Evolutionary conservation across 2,113 vertebrate genomes (phyloP).

Genomic region (Trematomus loennbergii): DNA sequence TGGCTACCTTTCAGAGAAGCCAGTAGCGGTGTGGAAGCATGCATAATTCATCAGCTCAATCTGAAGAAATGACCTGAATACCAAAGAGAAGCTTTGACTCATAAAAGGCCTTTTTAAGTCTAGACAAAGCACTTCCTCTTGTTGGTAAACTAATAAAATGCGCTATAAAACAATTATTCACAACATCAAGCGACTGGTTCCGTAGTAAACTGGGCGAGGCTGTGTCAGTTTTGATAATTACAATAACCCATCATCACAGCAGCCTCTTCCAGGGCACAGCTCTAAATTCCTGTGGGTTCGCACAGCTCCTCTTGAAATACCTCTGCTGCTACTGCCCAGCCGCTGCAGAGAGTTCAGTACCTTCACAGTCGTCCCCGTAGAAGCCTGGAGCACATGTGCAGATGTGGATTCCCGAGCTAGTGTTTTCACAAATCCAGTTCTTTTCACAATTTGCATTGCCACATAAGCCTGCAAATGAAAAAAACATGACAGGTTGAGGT

Average conservation of each 20-base stretch:
- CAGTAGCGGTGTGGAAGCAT: constrained; percentile 62
- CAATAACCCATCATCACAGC: constrained; percentile 77
- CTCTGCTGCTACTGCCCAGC: constrained; percentile 64
- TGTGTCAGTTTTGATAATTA: constrained; percentile 82
- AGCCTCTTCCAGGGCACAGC: constrained; percentile 70
- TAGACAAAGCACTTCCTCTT: constrained; percentile 86
- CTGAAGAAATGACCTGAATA: constrained; percentile 78
- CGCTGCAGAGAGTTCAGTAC: constrained; percentile 58
- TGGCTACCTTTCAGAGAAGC: constrained; percentile 63
- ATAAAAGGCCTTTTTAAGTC: constrained; percentile 82
- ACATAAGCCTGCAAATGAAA: constrained; percentile 53
- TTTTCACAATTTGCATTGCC: constrained; percentile 78
- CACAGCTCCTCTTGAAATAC: constrained; percentile 65
- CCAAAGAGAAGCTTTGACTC: constrained; percentile 76
- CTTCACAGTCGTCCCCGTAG: constrained; percentile 86
- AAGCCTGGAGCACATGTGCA: constrained; percentile 87
- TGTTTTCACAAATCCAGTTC: constrained; percentile 81
- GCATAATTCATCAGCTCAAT: constrained; percentile 70
- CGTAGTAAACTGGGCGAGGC: constrained; percentile 78
- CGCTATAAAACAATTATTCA: constrained; percentile 81
- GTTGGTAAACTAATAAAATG: constrained; percentile 85
- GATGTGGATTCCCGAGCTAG: constrained; percentile 75
- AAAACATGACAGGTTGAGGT: background rate
- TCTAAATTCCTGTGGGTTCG: constrained; percentile 82
- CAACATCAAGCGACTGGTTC: constrained; percentile 78